Evolutionary conservation across 2,797 vertebrate genomes (phyloP).

Genomic region (Tragelaphus oryx): DNA sequence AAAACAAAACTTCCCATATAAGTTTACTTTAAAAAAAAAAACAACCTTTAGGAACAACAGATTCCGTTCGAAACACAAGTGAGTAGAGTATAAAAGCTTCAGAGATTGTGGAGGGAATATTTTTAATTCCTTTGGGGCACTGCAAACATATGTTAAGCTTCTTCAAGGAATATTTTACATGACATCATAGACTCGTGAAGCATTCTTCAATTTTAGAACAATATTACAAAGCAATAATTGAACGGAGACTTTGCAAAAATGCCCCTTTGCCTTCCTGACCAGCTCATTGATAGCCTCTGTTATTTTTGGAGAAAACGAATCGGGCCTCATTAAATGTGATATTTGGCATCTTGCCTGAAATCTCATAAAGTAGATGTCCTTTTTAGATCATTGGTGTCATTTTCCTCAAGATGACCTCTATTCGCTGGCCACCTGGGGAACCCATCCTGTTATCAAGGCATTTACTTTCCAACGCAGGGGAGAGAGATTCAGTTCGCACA

Average conservation of each 20-base stretch:
- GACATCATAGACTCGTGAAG: slow-evolving; percentile 53
- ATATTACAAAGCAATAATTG: slow-evolving; percentile 69
- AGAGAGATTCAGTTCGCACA: slow-evolving; percentile 53
- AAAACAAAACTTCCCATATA: background rate
- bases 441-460: slow-evolving; percentile 71
- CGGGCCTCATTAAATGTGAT: slow-evolving; percentile 76
- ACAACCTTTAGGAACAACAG: slow-evolving; percentile 30
- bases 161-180: slow-evolving; percentile 30
- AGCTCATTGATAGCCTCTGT: slow-evolving; percentile 44
- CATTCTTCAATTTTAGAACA: slow-evolving; percentile 69
- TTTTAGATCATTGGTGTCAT: slow-evolving; percentile 77
- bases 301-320: slow-evolving; percentile 69
- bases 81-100: slow-evolving; percentile 16
- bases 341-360: slow-evolving; percentile 76
- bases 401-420: slow-evolving; percentile 79
- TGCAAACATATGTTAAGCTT: slow-evolving; percentile 33
- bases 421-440: slow-evolving; percentile 69
- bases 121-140: background rate
- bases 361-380: slow-evolving; percentile 79
- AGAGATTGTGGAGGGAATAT: background rate
- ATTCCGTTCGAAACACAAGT: slow-evolving; percentile 23
- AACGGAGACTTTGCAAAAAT: slow-evolving; percentile 45
- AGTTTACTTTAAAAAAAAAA: background rate
- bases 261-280: slow-evolving; percentile 36
- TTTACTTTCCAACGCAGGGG: slow-evolving; percentile 41